These are phyloP conservation scores for Sycophaga agraensis DNA, from an alignment of 1,140 invertebrate genomes.

Conservation along the genomic window DNA sequence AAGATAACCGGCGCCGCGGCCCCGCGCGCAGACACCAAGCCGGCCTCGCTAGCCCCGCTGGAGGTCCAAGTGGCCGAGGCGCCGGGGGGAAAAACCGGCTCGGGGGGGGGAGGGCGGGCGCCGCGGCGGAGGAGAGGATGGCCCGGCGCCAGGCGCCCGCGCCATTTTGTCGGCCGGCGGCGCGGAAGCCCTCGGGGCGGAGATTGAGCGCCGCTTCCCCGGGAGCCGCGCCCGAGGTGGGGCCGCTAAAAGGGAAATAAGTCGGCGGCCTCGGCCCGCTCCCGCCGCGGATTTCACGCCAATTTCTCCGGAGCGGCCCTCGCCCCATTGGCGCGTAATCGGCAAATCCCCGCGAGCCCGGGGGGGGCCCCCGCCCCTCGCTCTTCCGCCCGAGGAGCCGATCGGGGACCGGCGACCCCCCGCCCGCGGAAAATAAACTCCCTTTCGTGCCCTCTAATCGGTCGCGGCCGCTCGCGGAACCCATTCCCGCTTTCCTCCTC, in stretches of 20 bases:
- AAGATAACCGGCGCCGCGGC: no score
- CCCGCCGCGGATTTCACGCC: conserved; percentile 54
- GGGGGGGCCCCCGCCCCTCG: no score
- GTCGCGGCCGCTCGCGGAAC: no score
- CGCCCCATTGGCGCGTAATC: conserved; percentile 55
- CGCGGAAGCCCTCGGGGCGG: conserved; percentile 23
- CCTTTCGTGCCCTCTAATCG: no score
- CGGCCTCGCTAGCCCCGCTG: no score
- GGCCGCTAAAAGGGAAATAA: conserved; percentile 47
- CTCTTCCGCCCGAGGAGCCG: no score
- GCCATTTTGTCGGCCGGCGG: conserved; percentile 50
- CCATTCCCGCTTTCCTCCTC: no score
- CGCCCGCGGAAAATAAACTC: no score
- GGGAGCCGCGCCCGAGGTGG: neutral
- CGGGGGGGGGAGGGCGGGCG: neutral
- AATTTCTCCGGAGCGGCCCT: conserved; percentile 47
- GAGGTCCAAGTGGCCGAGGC: no score
- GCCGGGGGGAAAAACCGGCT: no score
- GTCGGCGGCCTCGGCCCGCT: conserved; percentile 51
- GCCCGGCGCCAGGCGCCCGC: conserved; percentile 27
- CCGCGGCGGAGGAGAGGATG: conserved; percentile 10
- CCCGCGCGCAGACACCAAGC: no score
- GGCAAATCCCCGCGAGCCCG: conserved; percentile 49
- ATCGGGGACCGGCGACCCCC: no score
- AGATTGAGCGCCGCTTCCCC: conserved; percentile 16